Evolutionary conservation across 1,140 invertebrate genomes (phyloP), one percentile per base, ranked within the genome.

Genomic region (Bombus sylvicola): DNA sequence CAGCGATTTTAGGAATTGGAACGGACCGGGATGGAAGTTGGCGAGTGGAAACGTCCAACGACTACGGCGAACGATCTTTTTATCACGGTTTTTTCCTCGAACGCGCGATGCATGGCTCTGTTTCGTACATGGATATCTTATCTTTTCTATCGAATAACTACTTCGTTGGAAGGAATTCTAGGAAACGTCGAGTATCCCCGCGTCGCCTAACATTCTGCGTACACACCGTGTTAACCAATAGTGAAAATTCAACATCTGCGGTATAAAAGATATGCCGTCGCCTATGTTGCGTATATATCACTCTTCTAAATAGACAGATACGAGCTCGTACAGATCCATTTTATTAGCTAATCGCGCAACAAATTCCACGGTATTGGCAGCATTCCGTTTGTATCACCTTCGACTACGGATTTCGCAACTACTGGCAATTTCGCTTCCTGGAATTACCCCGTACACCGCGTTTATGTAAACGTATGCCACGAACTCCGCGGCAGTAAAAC

Each of bases 1-100:
- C 81, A 66, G 18, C 34, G 81, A 66, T 47, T 75, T 28, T 72
- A 41, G 68, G 53, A 81, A 81, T 72, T 81, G 68, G 68, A 81
- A 72, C 79, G 66, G 5, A n/a, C 68, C 31, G 18, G 34, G 66
- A 59, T 59, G 43, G 34, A n/a, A 72, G 53, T 81, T 41, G 68
- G n/a, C 10, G 62, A 66, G 28, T 15, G 41, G 31, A 37, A 37
- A 34, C 39, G 39, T 79, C 39, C 22, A 41, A 59, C 68, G 8
- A 28, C 41, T 62, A 15, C 34, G 28, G 18, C 9, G 25, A 34
- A 80, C 39, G n/a, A 41, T 28, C 2, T 22, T 80, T 68, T 80
- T 28, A 8, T 28, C 34, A 1, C 10, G 0, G 3, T 59, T 12
- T 41, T 77, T n/a, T 41, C 57, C 1, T 13, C 41, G 18, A 18